Conservation (phyloP, 2,113 vertebrate species). For the Tangachromis dhanisi region DNA sequence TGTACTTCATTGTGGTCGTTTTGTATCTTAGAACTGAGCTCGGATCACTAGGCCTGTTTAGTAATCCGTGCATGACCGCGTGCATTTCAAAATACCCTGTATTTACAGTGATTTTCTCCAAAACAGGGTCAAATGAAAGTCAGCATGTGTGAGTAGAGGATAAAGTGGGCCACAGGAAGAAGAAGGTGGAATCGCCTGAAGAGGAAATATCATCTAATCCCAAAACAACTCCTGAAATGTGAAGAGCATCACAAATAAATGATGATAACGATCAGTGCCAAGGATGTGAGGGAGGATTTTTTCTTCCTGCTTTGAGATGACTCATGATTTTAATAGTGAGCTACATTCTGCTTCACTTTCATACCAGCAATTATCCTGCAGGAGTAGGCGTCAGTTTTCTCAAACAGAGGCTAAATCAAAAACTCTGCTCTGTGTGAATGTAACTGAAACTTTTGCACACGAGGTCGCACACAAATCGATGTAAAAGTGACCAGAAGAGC, state of each 20-base stretch:
- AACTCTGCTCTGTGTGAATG: neutral
- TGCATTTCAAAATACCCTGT: neutral
- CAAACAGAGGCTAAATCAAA: neutral
- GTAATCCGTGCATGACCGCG: neutral
- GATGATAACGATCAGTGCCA: neutral
- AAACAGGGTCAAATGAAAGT: neutral
- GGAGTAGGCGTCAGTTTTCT: slow-evolving; percentile 2
- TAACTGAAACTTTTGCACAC: neutral
- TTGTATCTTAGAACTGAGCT: neutral
- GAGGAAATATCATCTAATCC: neutral
- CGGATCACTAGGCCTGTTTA: neutral
- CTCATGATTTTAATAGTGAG: slow-evolving; percentile 23
- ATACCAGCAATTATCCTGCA: slow-evolving; percentile 30
- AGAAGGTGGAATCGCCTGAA: neutral
- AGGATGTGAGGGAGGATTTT: slow-evolving; percentile 7
- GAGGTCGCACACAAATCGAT: neutral
- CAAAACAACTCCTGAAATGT: neutral
- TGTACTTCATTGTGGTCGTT: neutral
- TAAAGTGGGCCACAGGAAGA: neutral
- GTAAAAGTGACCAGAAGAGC: neutral
- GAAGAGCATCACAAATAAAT: neutral
- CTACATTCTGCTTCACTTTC: neutral
- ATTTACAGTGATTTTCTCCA: neutral
- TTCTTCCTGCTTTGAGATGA: neutral
- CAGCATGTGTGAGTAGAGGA: neutral